Evolutionary conservation across 1,140 invertebrate genomes (phyloP).

Genomic region (Drosophila littoralis): DNA sequence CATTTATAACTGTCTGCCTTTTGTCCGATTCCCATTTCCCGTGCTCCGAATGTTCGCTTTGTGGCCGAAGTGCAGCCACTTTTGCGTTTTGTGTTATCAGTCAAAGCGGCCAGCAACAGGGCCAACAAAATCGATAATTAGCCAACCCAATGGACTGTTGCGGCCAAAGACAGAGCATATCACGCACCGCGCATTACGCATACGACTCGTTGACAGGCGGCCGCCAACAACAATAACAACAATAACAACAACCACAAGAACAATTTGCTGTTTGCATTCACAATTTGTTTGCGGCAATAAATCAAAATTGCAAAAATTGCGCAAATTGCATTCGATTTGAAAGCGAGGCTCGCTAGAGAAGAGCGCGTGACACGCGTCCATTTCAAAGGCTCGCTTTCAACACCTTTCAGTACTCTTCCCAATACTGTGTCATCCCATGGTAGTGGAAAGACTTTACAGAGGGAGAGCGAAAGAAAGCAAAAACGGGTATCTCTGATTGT

Average conservation of each 20-base stretch:
- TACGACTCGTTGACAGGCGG: slow-evolving; percentile 48
- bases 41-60: background rate
- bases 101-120: slow-evolving; percentile 1
- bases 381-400: background rate
- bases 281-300: slow-evolving; percentile 30
- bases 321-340: slow-evolving; percentile 14
- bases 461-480: no score
- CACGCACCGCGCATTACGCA: slow-evolving; percentile 32
- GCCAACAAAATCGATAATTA: slow-evolving; percentile 70
- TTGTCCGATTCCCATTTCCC: slow-evolving; percentile 41
- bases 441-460: no score
- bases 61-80: background rate
- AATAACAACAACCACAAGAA: background rate
- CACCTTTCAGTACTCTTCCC: no score
- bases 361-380: background rate
- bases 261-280: slow-evolving; percentile 15
- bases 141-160: background rate
- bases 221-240: background rate
- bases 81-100: background rate
- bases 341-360: background rate
- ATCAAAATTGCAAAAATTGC: slow-evolving; percentile 27
- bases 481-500: no score
- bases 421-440: no score
- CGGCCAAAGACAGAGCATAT: no score
- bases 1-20: slow-evolving; percentile 39